phyloP scores from a whole-genome alignment of 2,113 vertebrate species.

The Notarius quadriscutis region DNA sequence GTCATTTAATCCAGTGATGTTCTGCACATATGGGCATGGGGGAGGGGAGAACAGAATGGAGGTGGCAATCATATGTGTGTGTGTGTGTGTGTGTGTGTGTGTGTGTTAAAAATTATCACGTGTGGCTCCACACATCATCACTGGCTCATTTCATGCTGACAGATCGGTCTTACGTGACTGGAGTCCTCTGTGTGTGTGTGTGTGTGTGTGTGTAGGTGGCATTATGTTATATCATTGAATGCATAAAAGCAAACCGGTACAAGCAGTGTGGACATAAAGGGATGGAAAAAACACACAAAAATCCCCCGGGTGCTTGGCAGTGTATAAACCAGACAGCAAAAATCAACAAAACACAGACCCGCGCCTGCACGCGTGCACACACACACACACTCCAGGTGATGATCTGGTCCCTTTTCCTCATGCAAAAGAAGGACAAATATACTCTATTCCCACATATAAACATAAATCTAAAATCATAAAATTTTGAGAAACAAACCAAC shows the following conservation, averaged over 20 bases:
- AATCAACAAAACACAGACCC: conserved; percentile 67
- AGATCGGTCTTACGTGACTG: conserved; percentile 40
- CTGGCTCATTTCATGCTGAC: conserved; percentile 46
- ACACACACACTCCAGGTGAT: conserved; percentile 37
- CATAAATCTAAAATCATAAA: conserved; percentile 67
- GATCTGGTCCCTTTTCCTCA: conserved; percentile 65
- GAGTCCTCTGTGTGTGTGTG: conserved; percentile 12
- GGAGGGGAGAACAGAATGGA: conserved; percentile 3
- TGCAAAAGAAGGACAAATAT: conserved; percentile 66
- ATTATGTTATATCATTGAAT: conserved; percentile 23
- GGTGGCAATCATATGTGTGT: neutral
- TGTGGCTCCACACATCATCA: conserved; percentile 41
- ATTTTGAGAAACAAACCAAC: conserved; percentile 64
- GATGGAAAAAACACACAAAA: conserved; percentile 57
- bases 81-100: conserved; percentile 28
- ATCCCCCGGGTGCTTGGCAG: conserved; percentile 75
- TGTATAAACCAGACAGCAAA: conserved; percentile 75
- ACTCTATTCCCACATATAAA: conserved; percentile 64
- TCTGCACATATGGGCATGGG: conserved; percentile 26
- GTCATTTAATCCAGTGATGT: neutral
- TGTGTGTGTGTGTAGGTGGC: conserved; percentile 30
- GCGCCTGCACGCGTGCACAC: neutral
- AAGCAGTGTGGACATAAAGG: conserved; percentile 50
- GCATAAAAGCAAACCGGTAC: conserved; percentile 58
- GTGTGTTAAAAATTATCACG: conserved; percentile 23